Base-by-base conservation (phyloP, 2,888 invertebrate genomes). In the Therioaphis trifolii region DNA sequence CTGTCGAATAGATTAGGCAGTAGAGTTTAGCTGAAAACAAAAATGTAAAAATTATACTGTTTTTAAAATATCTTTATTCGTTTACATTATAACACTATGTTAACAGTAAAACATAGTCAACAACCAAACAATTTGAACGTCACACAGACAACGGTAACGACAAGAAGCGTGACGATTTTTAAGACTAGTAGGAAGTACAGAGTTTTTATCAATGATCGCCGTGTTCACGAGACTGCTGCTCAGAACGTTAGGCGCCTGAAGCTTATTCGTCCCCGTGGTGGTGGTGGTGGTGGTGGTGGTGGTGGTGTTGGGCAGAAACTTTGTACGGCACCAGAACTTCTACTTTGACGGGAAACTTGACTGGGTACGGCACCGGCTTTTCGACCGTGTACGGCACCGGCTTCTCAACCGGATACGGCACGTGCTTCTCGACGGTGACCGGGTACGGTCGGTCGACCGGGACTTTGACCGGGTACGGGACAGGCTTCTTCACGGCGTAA, bases 321-420 rank as follows among this genome's bases (percentile, higher is more conserved):
- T 52, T 7, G n/a, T 52, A 52, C 21, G 87, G 86, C 7, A 86
- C 85, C 27, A 86, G 86, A 18, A 86, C 86, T 15, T 85, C 85
- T 14, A 86, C 85, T 61, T 85, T 85, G 46, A 84, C 79, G 14
- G 92, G 94, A 35, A 94, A 93, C 88, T 94, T 94, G 11, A 95
- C 94, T 35, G 94, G 93, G 55, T 86, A 86, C 69, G 87, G 87
- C 68, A 92, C 91, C 14, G 91, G 94, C 35, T 94, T 93, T 88
- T 94, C 94, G 4, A 95, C 94, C 75, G 90, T 91, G 87, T 92
- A 92, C 29, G 94, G 94, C 86, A 94, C 93, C 63, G 93, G 94
- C 88, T 94, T 94, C 85, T 94, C 94, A 2, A 84, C 86, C 85
- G 93, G 86, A 88, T 94, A 94, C 1, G 94, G 94, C 77, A 94